Evolutionary conservation across 2,888 invertebrate species (phyloP), one percentile per base, ranked within the genome.

Genomic region (Hydroisotoma schaefferi): DNA sequence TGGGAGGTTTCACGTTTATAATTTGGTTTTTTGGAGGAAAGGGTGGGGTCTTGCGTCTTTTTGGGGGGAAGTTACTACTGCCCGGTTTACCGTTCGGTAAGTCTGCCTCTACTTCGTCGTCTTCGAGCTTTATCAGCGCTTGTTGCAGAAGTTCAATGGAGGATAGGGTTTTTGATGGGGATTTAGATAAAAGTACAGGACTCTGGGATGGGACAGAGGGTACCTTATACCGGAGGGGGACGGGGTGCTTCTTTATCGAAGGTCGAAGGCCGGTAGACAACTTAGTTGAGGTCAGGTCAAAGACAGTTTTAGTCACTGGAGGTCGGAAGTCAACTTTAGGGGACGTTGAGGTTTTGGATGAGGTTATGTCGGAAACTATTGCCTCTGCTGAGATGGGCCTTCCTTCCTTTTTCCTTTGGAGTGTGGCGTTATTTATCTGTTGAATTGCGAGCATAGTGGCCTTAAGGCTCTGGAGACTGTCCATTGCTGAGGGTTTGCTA

Each of bases 361-460:
- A n/a, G n/a, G n/a, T n/a, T n/a, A n/a, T n/a, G n/a, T n/a, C n/a
- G n/a, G n/a, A n/a, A n/a, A n/a, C n/a, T n/a, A n/a, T n/a, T n/a
- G n/a, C n/a, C n/a, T n/a, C n/a, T n/a, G n/a, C n/a, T n/a, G n/a
- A 29, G 5, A 59, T 23, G 1, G 53, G 54, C 22, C 53, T 52
- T 22, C 58, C 58, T 18, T 54, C 22, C 43, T 59, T 61, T 43
- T 46, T 55, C n/a, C 53, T 27, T 12, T 53, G 52, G 2, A 26
- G 10, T 6, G 60, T 58, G 18, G 57, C 58, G 26, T 62, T 44
- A 26, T 66, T 66, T 5, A 66, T 66, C 48, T 63, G 57, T 44
- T 63, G 55, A 2, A 66, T 63, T 3, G 66, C 66, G 3, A 66
- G 20, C 23, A 66, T 60, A 2, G 66, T 63, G 2, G 66, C 66